Conservation (phyloP, 2,113 vertebrate genomes). For the Emydura subglobosa region DNA sequence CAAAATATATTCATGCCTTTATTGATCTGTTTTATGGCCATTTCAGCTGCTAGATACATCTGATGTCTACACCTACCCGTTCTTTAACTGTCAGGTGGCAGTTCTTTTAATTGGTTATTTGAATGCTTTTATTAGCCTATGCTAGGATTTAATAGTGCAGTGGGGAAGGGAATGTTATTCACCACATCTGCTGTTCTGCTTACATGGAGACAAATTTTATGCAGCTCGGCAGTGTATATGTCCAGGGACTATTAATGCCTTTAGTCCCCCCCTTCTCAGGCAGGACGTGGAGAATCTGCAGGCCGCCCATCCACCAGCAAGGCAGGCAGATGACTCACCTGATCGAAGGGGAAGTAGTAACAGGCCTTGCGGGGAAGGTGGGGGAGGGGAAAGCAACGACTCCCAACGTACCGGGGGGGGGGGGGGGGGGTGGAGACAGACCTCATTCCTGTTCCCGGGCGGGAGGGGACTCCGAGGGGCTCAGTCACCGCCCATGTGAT, state of each 20-base stretch:
- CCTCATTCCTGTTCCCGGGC: too few species aligned
- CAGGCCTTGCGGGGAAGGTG: background rate
- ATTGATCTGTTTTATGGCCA: background rate
- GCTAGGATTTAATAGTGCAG: background rate
- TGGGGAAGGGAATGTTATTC: background rate
- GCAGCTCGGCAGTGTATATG: rapidly evolving
- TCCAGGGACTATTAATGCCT: too few species aligned
- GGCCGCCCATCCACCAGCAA: too few species aligned
- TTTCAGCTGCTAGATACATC: background rate
- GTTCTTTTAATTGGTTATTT: background rate
- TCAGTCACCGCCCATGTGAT: too few species aligned
- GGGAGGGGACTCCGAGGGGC: too few species aligned
- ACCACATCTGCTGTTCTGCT: background rate
- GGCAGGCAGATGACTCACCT: background rate
- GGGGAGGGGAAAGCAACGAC: background rate
- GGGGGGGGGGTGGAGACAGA: background rate
- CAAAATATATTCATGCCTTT: background rate
- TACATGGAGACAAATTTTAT: rapidly evolving
- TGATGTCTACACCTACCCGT: too few species aligned
- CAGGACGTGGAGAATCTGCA: too few species aligned
- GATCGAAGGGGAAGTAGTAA: background rate
- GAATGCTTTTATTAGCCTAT: rapidly evolving
- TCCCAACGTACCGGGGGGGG: background rate
- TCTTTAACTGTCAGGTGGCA: too few species aligned
- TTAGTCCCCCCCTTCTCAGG: too few species aligned